Evolutionary conservation across 2,888 invertebrate genomes (phyloP), one percentile per base, ranked within the genome.

Genomic region (Uloborus plumipes): DNA sequence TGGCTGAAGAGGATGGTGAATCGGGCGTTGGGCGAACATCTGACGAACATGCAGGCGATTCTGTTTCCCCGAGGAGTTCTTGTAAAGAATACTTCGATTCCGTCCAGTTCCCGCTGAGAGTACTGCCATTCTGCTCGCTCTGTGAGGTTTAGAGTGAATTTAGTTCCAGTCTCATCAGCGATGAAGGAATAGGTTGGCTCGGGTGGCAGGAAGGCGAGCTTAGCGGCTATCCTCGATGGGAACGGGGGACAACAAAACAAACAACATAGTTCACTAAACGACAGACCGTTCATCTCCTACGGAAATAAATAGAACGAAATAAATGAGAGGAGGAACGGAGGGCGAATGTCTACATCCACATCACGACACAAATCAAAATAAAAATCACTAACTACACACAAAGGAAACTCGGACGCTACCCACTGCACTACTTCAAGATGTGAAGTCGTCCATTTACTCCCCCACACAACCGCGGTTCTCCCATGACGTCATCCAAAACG

Each of bases 191-290:
- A 99, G 86, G 98, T 98, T 87, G 98, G 95, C 91, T 98, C 98
- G 87, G 99, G 99, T 88, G 99, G 99, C 90, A 99, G 93, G 91
- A 99, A 99, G 86, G 99, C 99, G 89, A 99, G 92, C 92, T 99
- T 99, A 87, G 99, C 98, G 88, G 99, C 99, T 89, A 99, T 99
- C 90, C 95, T 93, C 88, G 98, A 97, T 87, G 99, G 99, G 91
- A 97, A 98, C 88, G 99, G 99, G 89, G 99, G 99, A 92, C 99
- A 99, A 92, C 99, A 99, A 92, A 99, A 99, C 90, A 99, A 93
- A 92, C 98, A 98, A 92, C 99, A 99, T 89, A 99, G 92, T 92
- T 99, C 99, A 92, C 86, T 86, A 50, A 86, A 85, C n/a, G 86
- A 85, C 73, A 86, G 71, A 53, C 86, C 86, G 70, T 86, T 86